phyloP scores from a whole-genome alignment of 92 coral and sea anemone species.

The Heteractis magnifica region DNA sequence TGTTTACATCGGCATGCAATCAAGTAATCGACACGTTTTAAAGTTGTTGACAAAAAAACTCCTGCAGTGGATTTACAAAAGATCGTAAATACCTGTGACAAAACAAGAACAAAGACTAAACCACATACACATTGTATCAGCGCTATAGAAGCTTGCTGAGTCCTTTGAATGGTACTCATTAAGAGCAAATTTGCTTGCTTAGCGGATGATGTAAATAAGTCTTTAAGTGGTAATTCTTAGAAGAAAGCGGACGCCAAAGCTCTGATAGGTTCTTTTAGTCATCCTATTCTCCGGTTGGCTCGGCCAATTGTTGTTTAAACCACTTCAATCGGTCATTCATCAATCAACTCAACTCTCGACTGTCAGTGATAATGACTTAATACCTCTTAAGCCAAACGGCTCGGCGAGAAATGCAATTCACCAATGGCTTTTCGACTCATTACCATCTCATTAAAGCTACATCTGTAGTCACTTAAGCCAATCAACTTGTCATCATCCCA shows the following conservation, averaged over 20 bases:
- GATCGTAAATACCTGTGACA: constrained; percentile 29
- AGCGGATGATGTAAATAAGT: constrained; percentile 41
- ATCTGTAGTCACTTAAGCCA: constrained; percentile 93
- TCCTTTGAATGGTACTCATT: constrained; percentile 25
- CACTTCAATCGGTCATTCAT: constrained; percentile 69
- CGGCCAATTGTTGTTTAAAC: constrained; percentile 64
- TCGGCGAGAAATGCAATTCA: constrained; percentile 67
- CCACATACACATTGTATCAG: constrained; percentile 25
- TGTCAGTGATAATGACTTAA: constrained; percentile 94
- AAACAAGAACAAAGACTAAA: constrained; percentile 11
- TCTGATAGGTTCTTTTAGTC: constrained; percentile 17
- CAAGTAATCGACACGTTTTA: constrained; percentile 31
- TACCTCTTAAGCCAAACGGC: constrained; percentile 82
- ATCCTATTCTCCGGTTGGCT: constrained; percentile 34
- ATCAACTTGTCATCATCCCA: constrained; percentile 79
- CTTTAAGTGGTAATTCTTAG: constrained; percentile 29
- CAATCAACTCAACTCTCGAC: constrained; percentile 76
- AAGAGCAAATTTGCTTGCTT: constrained; percentile 25
- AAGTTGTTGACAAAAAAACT: constrained; percentile 18
- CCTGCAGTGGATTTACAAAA: constrained; percentile 15
- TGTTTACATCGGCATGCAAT: constrained; percentile 26
- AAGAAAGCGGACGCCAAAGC: constrained; percentile 23
- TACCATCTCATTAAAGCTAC: constrained; percentile 80
- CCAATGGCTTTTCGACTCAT: constrained; percentile 78
- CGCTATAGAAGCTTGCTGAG: background rate